Evolutionary conservation across 2,797 vertebrate species (phyloP).

Genomic region (Falco cherrug): DNA sequence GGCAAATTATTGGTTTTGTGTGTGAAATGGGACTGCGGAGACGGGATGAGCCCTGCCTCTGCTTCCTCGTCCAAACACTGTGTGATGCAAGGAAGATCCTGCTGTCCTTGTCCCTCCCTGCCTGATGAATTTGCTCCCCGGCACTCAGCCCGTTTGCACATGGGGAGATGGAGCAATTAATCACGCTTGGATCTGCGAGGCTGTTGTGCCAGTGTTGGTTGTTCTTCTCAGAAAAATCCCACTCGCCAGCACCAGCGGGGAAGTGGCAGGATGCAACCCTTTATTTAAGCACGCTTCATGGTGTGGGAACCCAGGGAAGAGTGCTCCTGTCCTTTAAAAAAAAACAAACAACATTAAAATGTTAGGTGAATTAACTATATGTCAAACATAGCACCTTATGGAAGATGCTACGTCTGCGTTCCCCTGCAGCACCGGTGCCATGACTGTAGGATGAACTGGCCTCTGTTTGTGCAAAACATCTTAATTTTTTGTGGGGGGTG

Average conservation of each 20-base stretch:
- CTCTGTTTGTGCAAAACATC: not conserved
- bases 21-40: not conserved
- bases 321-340: not conserved
- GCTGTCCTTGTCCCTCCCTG: not conserved
- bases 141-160: fast-evolving
- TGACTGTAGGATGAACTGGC: not conserved
- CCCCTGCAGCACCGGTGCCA: not conserved
- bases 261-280: not conserved
- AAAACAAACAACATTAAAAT: not conserved
- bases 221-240: not conserved
- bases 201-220: not conserved
- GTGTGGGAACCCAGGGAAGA: not conserved
- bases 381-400: not conserved
- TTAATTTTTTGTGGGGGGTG: not conserved
- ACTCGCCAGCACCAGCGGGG: not conserved
- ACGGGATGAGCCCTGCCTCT: not conserved
- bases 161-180: not conserved
- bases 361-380: not conserved
- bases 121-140: not conserved
- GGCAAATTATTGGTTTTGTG: not conserved
- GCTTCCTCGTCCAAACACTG: not conserved
- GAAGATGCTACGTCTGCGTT: not conserved
- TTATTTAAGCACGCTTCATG: not conserved
- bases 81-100: not conserved
- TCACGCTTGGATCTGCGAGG: not conserved